Evolutionary conservation across 2,888 invertebrate species (phyloP).

Genomic region (Yponomeuta sedellus): DNA sequence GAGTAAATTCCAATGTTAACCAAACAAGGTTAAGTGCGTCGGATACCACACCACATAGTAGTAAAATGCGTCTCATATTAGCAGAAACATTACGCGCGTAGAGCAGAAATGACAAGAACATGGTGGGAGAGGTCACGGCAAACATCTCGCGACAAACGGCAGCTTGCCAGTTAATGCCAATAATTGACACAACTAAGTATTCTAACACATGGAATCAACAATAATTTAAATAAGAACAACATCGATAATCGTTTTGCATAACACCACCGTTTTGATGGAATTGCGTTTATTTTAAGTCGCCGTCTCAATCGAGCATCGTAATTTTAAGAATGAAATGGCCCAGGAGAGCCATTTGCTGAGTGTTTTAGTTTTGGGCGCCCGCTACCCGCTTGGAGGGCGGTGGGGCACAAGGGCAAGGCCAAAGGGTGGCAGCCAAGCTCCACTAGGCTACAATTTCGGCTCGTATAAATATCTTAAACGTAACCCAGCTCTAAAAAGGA

Average conservation of each 20-base stretch:
- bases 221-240: background rate
- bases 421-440: constrained; percentile 7
- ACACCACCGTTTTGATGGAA: background rate
- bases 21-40: constrained; percentile 61
- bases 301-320: background rate
- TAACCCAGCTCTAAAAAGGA: constrained; percentile 25
- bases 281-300: background rate
- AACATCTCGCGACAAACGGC: constrained; percentile 54
- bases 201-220: constrained; percentile 14
- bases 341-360: background rate
- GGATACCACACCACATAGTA: constrained; percentile 29
- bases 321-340: constrained; percentile 11
- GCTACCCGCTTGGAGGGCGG: background rate
- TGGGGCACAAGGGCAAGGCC: constrained; percentile 15
- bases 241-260: background rate
- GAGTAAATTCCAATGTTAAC: constrained; percentile 19
- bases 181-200: constrained; percentile 14
- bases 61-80: constrained; percentile 22
- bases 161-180: constrained; percentile 32
- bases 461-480: constrained; percentile 27
- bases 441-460: constrained; percentile 4
- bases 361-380: background rate
- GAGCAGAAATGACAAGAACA: constrained; percentile 45
- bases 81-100: constrained; percentile 42
- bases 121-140: constrained; percentile 56